These are phyloP conservation scores for Takifugu bimaculatus DNA, from an alignment of 2,113 vertebrate genomes.

Conservation along the genomic window DNA sequence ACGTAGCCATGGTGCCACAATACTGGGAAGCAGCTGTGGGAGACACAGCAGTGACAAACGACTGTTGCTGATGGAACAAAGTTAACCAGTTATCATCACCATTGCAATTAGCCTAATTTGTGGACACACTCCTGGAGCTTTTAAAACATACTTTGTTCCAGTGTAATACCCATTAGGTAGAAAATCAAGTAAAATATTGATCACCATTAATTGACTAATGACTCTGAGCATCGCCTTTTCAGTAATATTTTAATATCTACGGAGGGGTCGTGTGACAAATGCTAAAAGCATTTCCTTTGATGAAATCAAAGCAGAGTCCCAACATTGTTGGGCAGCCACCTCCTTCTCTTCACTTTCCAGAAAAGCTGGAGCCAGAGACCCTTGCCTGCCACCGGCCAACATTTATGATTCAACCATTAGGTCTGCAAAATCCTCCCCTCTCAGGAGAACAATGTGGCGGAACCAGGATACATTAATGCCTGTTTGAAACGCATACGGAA, in stretches of 20 bases:
- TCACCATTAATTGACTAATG: too few relatives aligned
- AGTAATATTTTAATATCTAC: too few relatives aligned
- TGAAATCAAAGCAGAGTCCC: too few relatives aligned
- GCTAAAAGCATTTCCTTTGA: background rate
- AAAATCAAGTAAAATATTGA: too few relatives aligned
- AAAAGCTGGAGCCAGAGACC: conserved; percentile 61
- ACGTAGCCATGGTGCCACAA: conserved; percentile 57
- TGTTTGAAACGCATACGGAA: conserved; percentile 74
- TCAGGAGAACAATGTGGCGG: conserved; percentile 62
- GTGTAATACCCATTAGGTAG: too few relatives aligned
- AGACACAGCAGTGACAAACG: conserved; percentile 55
- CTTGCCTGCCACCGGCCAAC: conserved; percentile 32
- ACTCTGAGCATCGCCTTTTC: too few relatives aligned
- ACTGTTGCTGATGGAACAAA: conserved; percentile 18
- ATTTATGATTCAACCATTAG: conserved; percentile 45
- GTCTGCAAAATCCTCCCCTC: conserved; percentile 29
- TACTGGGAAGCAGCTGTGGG: conserved; percentile 75
- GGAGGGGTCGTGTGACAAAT: too few relatives aligned
- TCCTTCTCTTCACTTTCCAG: conserved; percentile 53
- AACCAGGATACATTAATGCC: conserved; percentile 71
- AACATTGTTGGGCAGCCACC: conserved; percentile 7
- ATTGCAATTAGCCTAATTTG: conserved; percentile 32
- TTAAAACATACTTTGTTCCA: conserved; percentile 4
- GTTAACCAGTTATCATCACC: conserved; percentile 21
- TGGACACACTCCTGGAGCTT: conserved; percentile 4